phyloP scores from a whole-genome alignment of 2,113 vertebrate genomes.

The Smithornis capensis region DNA sequence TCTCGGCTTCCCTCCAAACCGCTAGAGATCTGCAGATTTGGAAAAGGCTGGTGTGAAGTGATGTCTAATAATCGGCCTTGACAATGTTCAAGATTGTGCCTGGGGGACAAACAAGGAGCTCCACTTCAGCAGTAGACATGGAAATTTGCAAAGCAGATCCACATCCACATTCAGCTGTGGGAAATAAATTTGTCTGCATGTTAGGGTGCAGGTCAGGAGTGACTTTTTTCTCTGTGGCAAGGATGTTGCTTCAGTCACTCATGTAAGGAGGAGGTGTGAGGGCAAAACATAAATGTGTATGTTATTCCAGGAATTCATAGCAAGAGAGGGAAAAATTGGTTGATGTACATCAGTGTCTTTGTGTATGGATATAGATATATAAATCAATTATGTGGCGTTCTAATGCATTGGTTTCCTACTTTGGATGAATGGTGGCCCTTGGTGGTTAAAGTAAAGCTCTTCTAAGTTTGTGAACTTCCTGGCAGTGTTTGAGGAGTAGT shows the following conservation, averaged over 20 bases:
- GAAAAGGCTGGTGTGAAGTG: conserved; percentile 32
- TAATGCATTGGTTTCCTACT: conserved; percentile 39
- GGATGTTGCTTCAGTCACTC: background rate
- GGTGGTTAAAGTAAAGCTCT: background rate
- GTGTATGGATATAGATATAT: background rate
- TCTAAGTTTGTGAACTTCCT: background rate
- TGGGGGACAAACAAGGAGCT: conserved; percentile 23
- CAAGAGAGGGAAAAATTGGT: background rate
- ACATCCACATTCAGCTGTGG: background rate
- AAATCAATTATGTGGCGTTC: conserved; percentile 25
- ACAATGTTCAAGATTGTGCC: conserved; percentile 48
- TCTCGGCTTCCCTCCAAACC: background rate
- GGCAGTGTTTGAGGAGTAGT: background rate
- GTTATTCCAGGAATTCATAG: background rate
- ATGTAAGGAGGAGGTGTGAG: background rate
- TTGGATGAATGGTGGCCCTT: background rate
- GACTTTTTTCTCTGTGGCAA: background rate
- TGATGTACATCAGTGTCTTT: conserved; percentile 28
- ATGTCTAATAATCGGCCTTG: conserved; percentile 42
- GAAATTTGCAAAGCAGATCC: background rate
- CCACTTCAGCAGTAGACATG: background rate
- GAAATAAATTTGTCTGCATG: background rate
- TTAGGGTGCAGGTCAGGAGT: background rate
- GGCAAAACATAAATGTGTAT: background rate
- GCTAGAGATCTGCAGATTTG: background rate